Percentiles rank a stretch among this genome's conserved stretches.
These are phyloP conservation scores for Apogon talboti DNA, from an alignment of 2,797 vertebrate genomes.

Conservation along the genomic window DNA sequence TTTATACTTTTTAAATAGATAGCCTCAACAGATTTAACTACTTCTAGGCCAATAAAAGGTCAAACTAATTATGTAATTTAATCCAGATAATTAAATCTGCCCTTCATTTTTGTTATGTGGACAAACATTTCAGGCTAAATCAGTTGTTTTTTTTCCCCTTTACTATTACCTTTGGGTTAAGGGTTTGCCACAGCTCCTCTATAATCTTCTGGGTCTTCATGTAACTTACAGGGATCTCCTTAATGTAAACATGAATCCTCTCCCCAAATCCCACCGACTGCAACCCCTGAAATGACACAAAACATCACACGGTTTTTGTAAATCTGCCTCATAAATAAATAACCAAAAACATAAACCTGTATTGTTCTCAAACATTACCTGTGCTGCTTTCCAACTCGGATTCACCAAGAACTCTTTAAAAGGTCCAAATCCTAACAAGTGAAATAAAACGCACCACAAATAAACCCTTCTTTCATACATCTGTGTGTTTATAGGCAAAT, in stretches of 20 bases:
- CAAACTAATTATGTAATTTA: neutral
- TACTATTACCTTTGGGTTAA: slow-evolving; percentile 83
- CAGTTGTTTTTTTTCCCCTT: neutral
- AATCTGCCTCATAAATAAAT: too few species aligned
- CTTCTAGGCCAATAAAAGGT: neutral
- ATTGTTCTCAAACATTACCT: slow-evolving; percentile 75
- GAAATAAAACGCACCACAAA: neutral
- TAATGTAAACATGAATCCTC: slow-evolving; percentile 65
- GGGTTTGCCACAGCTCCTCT: slow-evolving; percentile 83
- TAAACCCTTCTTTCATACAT: rapidly evolving
- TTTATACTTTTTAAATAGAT: neutral
- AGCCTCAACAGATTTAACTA: neutral
- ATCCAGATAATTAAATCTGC: neutral
- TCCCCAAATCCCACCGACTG: slow-evolving; percentile 81
- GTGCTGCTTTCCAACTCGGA: slow-evolving; percentile 89
- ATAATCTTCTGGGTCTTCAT: slow-evolving; percentile 80
- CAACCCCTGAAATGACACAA: slow-evolving; percentile 75
- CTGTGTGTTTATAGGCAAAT: rapidly evolving
- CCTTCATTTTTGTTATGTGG: neutral
- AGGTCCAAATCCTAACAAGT: slow-evolving; percentile 86
- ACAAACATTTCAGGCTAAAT: too few species aligned
- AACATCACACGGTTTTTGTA: neutral
- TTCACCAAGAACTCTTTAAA: slow-evolving; percentile 87
- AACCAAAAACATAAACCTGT: neutral
- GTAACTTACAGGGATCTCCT: slow-evolving; percentile 87